Evolutionary conservation across 2,888 invertebrate genomes (phyloP), one percentile per base, ranked within the genome.

Genomic region (Mesorhabditis belari): DNA sequence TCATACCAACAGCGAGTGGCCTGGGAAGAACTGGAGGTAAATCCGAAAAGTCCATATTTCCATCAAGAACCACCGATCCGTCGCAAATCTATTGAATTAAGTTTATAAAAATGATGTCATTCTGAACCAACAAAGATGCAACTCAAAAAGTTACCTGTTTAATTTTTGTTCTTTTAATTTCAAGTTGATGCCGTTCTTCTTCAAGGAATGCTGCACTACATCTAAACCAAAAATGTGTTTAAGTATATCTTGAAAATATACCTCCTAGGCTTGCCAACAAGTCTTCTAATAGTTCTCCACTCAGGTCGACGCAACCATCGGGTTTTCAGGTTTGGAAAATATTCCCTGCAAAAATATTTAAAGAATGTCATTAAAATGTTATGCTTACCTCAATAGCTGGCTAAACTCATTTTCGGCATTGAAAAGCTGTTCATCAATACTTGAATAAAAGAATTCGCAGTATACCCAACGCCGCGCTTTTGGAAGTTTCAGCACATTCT

Each of bases 381-480:
- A 17, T 29, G 56, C 84, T 35, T 35, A 35, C 44, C 44, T 9
- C 44, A 35, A 35, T 81, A 94, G 94, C 69, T 90, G 88, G 83
- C 89, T 89, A 81, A 96, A 96, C 84, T 98, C 96, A 84, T 95
- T 95, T 80, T 93, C 93, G 44, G 91, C 92, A 71, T 90, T 88
- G 83, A 98, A 96, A 44, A 98, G 84, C 82, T 83, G 87, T 86
- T 86, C 85, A 81, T 99, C 98, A 75, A 99, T 89, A 80, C 94
- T 95, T 73, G 96, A 95, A 83, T 98, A 98, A 84, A 99, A 99
- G 89, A 94, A 98, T 83, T 99, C 98, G 83, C 92, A 96, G 82
- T 93, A 95, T 6, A 96, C 95, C 68, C 75, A 80, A 54, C 75
- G 71, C 49, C 70, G 64, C 5, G 71, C 67, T 61, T 95, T 49